Evolutionary conservation across 2,888 invertebrate genomes (phyloP).

Genomic region (Lithophane ornitopus): DNA sequence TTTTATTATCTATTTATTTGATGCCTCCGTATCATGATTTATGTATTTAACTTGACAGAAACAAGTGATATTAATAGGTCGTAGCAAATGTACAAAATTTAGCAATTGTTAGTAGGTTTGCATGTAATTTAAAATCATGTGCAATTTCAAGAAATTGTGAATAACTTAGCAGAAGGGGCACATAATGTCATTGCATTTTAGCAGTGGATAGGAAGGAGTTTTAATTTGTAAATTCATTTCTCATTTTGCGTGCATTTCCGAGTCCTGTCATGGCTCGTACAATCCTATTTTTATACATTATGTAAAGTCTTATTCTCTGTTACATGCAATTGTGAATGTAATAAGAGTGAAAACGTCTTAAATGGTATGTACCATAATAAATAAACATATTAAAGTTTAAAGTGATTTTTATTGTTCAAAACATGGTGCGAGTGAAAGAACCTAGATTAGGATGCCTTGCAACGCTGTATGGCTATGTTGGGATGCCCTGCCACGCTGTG

Average conservation of each 20-base stretch:
- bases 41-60: conserved; percentile 81
- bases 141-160: conserved; percentile 84
- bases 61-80: conserved; percentile 86
- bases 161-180: conserved; percentile 81
- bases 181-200: conserved; percentile 89
- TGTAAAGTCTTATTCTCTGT: conserved; percentile 89
- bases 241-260: conserved; percentile 88
- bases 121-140: conserved; percentile 88
- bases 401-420: conserved; percentile 49
- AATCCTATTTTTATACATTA: conserved; percentile 91
- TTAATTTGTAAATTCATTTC: conserved; percentile 87
- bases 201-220: conserved; percentile 83
- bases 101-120: conserved; percentile 86
- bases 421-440: not conserved
- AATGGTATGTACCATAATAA: conserved; percentile 87
- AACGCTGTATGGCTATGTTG: not conserved
- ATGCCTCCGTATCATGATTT: conserved; percentile 76
- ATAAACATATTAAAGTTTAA: conserved; percentile 88
- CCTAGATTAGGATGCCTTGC: not conserved
- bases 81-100: conserved; percentile 88
- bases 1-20: conserved; percentile 82
- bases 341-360: conserved; percentile 85
- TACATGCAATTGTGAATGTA: conserved; percentile 86
- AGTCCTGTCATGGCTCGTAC: conserved; percentile 85
- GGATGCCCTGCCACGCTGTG: not conserved